Percentiles rank a stretch among this genome's conserved stretches.
These are phyloP conservation scores for Drosophila orosa DNA, from an alignment of 1,140 invertebrate genomes.

Conservation along the genomic window DNA sequence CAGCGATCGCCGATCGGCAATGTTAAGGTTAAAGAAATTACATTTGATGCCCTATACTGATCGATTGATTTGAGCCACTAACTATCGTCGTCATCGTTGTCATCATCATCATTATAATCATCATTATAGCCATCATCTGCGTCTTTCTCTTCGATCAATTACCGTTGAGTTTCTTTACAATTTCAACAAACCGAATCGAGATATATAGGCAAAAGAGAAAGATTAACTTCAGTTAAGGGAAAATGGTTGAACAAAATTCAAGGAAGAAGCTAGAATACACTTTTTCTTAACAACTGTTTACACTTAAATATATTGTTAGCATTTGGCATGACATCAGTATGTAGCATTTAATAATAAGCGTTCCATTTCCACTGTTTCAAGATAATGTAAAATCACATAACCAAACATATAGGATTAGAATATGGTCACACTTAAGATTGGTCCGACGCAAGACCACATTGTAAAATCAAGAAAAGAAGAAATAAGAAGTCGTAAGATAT, in stretches of 20 bases:
- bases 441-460: no score
- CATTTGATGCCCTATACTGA: conserved; percentile 49
- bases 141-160: conserved; percentile 48
- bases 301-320: no score
- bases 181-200: conserved; percentile 37
- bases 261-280: neutral
- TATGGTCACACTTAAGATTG: no score
- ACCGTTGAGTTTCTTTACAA: conserved; percentile 48
- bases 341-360: no score
- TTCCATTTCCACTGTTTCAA: no score
- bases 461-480: no score
- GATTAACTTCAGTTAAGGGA: neutral
- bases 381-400: no score
- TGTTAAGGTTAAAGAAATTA: conserved; percentile 60
- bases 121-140: conserved; percentile 11
- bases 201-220: conserved; percentile 37
- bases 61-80: conserved; percentile 40
- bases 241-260: neutral
- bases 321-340: no score
- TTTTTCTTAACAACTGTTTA: neutral
- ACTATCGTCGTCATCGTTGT: conserved; percentile 13
- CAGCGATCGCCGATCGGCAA: conserved; percentile 22
- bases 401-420: no score
- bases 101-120: conserved; percentile 19
- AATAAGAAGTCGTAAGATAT: no score